Conservation (phyloP, 2,113 vertebrate species). For the Irena cyanogastra region DNA sequence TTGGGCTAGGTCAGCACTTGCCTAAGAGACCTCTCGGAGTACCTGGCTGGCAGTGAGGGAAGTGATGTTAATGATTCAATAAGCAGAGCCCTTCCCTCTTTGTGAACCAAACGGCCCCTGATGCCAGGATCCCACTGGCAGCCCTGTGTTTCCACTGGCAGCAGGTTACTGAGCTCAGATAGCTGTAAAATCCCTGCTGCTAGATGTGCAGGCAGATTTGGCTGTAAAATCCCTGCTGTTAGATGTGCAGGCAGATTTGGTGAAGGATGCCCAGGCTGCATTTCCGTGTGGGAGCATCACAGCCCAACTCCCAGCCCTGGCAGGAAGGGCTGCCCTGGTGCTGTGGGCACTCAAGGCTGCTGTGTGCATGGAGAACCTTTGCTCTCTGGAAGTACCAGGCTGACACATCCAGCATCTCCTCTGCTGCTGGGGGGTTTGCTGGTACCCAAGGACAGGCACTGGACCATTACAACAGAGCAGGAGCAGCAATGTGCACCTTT, state of each 20-base stretch:
- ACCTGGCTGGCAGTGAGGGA: constrained; percentile 51
- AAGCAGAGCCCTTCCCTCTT: constrained; percentile 46
- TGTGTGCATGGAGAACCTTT: neutral
- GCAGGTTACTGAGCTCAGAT: neutral
- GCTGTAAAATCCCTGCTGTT: neutral
- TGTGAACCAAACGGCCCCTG: neutral
- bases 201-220: neutral
- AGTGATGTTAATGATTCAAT: constrained; percentile 59
- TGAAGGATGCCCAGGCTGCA: neutral
- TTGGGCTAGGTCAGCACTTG: constrained; percentile 64
- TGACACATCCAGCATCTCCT: rapidly evolving
- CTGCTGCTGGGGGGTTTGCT: neutral
- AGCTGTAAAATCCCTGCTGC: neutral
- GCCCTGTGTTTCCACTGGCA: neutral
- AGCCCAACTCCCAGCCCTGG: neutral
- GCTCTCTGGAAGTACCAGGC: neutral
- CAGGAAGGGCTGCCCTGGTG: neutral
- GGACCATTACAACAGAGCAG: neutral
- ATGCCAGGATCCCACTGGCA: neutral
- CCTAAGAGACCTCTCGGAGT: constrained; percentile 48
- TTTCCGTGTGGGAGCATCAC: neutral
- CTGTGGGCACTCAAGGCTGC: neutral
- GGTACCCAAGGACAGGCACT: neutral
- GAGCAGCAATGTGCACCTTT: neutral
- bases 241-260: neutral